Evolutionary conservation across 2,797 vertebrate genomes (phyloP).

Genomic region (Rhincodon typus): DNA sequence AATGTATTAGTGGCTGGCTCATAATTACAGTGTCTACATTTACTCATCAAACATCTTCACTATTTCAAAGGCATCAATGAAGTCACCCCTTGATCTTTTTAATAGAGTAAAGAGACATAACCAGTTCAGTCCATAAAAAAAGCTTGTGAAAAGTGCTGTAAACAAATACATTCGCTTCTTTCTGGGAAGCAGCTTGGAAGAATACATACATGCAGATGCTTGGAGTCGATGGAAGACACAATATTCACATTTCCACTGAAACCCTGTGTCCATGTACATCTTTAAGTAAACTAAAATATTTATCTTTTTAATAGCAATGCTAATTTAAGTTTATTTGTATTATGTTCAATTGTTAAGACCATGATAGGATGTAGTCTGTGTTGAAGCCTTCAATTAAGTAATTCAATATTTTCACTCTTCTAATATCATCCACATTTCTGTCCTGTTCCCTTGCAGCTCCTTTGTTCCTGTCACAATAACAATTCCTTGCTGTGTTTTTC

Average conservation of each 20-base stretch:
- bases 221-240: too few species aligned
- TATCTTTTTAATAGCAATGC: too few species aligned
- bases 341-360: too few species aligned
- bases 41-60: background rate
- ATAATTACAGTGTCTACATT: background rate
- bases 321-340: too few species aligned
- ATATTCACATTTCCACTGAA: too few species aligned
- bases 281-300: too few species aligned
- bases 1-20: background rate
- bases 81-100: background rate
- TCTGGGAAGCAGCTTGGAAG: too few species aligned
- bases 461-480: background rate
- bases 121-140: background rate
- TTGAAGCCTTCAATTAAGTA: background rate
- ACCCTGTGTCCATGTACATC: too few species aligned
- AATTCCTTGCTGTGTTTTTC: background rate
- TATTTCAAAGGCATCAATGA: background rate
- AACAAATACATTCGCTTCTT: too few species aligned
- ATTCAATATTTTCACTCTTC: background rate
- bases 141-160: background rate
- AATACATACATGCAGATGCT: too few species aligned
- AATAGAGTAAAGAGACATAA: background rate
- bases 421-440: background rate
- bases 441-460: background rate
- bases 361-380: background rate